Evolutionary conservation across 1,140 invertebrate species (phyloP).

Genomic region (Formica selysi): DNA sequence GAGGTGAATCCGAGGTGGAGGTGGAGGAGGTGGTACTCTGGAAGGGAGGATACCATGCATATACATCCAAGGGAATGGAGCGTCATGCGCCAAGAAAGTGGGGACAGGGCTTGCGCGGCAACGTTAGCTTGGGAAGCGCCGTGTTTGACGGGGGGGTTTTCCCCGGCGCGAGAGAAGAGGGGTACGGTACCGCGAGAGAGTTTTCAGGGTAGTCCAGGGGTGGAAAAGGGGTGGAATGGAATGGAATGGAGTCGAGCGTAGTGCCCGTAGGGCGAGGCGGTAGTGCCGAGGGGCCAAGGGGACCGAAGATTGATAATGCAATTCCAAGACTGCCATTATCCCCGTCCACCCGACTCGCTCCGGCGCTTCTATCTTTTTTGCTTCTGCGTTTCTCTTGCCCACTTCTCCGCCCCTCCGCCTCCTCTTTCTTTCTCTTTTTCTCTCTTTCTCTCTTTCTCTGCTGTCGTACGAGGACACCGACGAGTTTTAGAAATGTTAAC

Average conservation of each 20-base stretch:
- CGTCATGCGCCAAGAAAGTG: slow-evolving; percentile 77
- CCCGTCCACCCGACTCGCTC: slow-evolving; percentile 82
- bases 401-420: slow-evolving; percentile 41
- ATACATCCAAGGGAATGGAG: slow-evolving; percentile 79
- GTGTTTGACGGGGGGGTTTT: slow-evolving; percentile 79
- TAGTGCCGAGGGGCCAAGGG: slow-evolving; percentile 77
- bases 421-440: slow-evolving; percentile 34
- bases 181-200: slow-evolving; percentile 67
- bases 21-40: slow-evolving; percentile 54
- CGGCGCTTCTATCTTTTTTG: slow-evolving; percentile 85
- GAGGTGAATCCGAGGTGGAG: slow-evolving; percentile 63
- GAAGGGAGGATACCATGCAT: slow-evolving; percentile 76
- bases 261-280: slow-evolving; percentile 75
- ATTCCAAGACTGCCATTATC: slow-evolving; percentile 87
- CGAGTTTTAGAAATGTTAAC: slow-evolving; percentile 87
- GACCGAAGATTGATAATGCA: slow-evolving; percentile 86
- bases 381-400: slow-evolving; percentile 73
- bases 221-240: slow-evolving; percentile 82
- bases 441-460: slow-evolving; percentile 22
- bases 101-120: slow-evolving; percentile 80
- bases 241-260: slow-evolving; percentile 81
- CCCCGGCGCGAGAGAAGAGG: slow-evolving; percentile 66
- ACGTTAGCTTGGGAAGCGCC: slow-evolving; percentile 78
- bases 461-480: slow-evolving; percentile 80
- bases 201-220: slow-evolving; percentile 73